phyloP scores from a whole-genome alignment of 2,113 vertebrate genomes.

The Aphelocoma coerulescens region DNA sequence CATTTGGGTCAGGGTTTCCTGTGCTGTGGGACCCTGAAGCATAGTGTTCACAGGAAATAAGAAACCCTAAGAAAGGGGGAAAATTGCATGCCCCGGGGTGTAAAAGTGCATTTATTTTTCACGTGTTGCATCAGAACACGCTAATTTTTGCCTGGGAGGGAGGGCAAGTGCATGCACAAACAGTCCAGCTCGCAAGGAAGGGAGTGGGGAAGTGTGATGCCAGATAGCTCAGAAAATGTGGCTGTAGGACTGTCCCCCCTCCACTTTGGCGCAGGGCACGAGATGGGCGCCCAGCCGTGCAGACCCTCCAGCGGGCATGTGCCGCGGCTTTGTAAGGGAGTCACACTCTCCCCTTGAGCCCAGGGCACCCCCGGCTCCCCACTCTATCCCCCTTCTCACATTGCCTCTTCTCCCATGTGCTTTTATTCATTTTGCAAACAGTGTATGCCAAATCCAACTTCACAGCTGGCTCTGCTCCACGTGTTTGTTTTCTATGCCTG shows the following conservation, averaged over 20 bases:
- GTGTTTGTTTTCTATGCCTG: slow-evolving; percentile 71
- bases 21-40: not conserved
- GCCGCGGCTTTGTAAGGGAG: not conserved
- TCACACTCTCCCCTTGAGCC: not conserved
- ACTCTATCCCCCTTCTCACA: not conserved
- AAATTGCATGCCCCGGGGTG: not conserved
- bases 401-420: slow-evolving; percentile 1
- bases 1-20: not conserved
- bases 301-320: not conserved
- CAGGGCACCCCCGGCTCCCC: not conserved
- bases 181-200: not conserved
- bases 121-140: not conserved
- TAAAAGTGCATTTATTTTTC: not conserved
- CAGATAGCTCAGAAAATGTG: not conserved
- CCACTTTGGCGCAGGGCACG: fast-evolving
- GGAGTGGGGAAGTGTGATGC: not conserved
- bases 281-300: fast-evolving
- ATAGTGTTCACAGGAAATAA: not conserved
- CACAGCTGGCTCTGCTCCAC: slow-evolving; percentile 61
- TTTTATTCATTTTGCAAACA: slow-evolving; percentile 46
- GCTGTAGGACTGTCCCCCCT: not conserved
- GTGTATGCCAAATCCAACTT: slow-evolving; percentile 39
- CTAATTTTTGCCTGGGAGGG: not conserved
- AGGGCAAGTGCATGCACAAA: not conserved
- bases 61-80: not conserved